phyloP scores from a whole-genome alignment of 2,888 invertebrate genomes.

The Eurytoma adleriae region DNA sequence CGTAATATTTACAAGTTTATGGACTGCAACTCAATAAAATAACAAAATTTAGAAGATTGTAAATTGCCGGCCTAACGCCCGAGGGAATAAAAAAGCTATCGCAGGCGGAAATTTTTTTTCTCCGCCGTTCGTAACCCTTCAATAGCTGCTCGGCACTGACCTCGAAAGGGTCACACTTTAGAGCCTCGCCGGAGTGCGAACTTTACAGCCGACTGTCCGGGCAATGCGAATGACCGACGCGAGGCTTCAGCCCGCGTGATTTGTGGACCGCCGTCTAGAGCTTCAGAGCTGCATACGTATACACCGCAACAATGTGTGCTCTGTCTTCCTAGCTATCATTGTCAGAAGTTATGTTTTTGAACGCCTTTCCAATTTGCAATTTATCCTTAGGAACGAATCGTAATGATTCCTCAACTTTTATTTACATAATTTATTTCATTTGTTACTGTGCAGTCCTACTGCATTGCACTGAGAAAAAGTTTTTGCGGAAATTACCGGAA shows the following conservation, averaged over 20 bases:
- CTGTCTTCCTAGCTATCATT: constrained; percentile 33
- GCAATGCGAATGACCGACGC: constrained; percentile 65
- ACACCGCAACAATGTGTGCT: neutral
- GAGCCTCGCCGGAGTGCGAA: constrained; percentile 62
- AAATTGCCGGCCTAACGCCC: constrained; percentile 20
- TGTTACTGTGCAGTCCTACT: too few relatives aligned
- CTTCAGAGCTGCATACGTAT: constrained; percentile 44
- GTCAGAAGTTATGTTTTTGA: constrained; percentile 48
- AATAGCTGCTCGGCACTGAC: constrained; percentile 29
- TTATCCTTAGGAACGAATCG: neutral
- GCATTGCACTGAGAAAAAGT: too few relatives aligned
- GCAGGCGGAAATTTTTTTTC: constrained; percentile 10
- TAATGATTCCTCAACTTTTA: too few relatives aligned
- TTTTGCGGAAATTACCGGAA: too few relatives aligned
- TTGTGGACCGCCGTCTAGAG: constrained; percentile 63
- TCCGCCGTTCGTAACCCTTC: constrained; percentile 6
- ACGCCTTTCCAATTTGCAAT: constrained; percentile 37
- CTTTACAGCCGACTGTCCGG: constrained; percentile 66
- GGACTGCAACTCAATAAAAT: constrained; percentile 23
- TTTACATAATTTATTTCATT: too few relatives aligned
- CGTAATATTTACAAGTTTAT: constrained; percentile 11
- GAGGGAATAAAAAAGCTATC: neutral
- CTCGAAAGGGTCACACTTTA: constrained; percentile 56
- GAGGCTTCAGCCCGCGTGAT: constrained; percentile 65
- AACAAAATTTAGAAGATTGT: constrained; percentile 44